A percentile compares a stretch with the other conserved stretches of the same genome.
These are phyloP conservation scores for Hemiprocne comata DNA, from an alignment of 2,113 vertebrate species.

Conservation along the genomic window DNA sequence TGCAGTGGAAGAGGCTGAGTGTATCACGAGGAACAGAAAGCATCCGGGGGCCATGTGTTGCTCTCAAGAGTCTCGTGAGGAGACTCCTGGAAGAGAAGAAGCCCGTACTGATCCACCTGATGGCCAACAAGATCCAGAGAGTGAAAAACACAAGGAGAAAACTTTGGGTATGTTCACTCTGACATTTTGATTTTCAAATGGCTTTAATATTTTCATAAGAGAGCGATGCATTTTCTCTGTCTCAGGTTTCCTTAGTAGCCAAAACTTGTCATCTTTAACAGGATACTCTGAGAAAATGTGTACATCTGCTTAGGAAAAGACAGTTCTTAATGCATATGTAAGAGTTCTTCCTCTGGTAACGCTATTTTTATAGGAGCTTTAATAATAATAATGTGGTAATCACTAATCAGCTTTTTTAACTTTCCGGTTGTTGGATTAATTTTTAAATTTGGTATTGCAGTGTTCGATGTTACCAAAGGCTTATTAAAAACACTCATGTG, in stretches of 20 bases:
- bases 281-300: neutral
- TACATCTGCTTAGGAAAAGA: neutral
- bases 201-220: neutral
- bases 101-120: constrained; percentile 85
- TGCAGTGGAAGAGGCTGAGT: constrained; percentile 41
- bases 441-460: neutral
- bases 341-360: neutral
- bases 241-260: neutral
- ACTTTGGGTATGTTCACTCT: constrained; percentile 81
- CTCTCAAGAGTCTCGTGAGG: constrained; percentile 81
- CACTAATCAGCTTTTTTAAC: neutral
- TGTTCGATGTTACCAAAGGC: neutral
- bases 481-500: neutral
- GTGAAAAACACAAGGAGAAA: constrained; percentile 83
- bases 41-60: constrained; percentile 69
- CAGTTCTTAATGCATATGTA: constrained; percentile 2
- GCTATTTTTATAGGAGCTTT: neutral
- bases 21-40: constrained; percentile 68
- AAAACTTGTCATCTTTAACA: neutral
- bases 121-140: constrained; percentile 84
- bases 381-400: neutral
- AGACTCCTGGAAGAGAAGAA: constrained; percentile 88
- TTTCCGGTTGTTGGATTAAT: neutral
- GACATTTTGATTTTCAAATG: neutral
- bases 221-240: neutral